Evolutionary conservation across 2,113 vertebrate genomes (phyloP).

Genomic region (Narcine bancroftii): DNA sequence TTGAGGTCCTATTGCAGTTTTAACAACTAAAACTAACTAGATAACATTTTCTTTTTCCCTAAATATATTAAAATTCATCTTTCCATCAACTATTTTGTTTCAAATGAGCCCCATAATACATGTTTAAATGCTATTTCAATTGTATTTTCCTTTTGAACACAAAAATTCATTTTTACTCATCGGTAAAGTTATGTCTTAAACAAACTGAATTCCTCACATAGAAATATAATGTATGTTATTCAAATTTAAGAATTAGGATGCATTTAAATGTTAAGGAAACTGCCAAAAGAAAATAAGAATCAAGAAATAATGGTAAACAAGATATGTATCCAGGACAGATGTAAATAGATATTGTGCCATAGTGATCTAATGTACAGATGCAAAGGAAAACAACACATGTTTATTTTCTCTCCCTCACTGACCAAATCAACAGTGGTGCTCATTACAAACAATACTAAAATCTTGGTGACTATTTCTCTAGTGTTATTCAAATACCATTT

Average conservation of each 20-base stretch:
- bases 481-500: slow-evolving; percentile 92
- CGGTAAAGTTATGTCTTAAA: slow-evolving; percentile 63
- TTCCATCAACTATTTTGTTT: slow-evolving; percentile 4
- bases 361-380: slow-evolving; percentile 67
- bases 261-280: slow-evolving; percentile 72
- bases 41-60: background rate
- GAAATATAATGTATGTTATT: slow-evolving; percentile 89
- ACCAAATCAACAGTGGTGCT: slow-evolving; percentile 78
- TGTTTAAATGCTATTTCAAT: background rate
- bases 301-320: slow-evolving; percentile 70
- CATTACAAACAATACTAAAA: slow-evolving; percentile 71
- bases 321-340: slow-evolving; percentile 67
- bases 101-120: background rate
- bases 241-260: slow-evolving; percentile 72
- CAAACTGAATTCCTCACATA: slow-evolving; percentile 51
- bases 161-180: slow-evolving; percentile 81
- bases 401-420: slow-evolving; percentile 66
- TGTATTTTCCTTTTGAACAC: slow-evolving; percentile 58
- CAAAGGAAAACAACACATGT: slow-evolving; percentile 72
- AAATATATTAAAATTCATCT: background rate
- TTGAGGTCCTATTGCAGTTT: background rate
- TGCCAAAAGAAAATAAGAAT: slow-evolving; percentile 49
- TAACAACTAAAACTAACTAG: background rate
- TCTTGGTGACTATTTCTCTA: slow-evolving; percentile 82
- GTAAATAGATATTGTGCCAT: slow-evolving; percentile 82